Conservation (phyloP, 2,113 vertebrate species). For the zebrafish (Danio rerio) region DNA sequence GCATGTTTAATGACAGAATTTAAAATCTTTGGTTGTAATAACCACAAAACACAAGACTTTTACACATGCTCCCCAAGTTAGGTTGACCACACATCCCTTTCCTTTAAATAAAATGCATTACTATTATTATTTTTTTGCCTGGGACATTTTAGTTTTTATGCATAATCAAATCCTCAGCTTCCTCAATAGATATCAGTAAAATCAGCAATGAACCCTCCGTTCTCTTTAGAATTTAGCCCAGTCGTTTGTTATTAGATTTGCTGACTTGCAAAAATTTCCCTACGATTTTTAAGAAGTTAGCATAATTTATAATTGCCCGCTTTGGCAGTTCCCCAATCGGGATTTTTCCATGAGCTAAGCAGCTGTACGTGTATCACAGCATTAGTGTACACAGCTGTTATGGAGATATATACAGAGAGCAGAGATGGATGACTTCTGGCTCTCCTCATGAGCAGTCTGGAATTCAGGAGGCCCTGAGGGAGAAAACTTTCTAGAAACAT, state of each 20-base stretch:
- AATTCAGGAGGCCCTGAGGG: slow-evolving; percentile 37
- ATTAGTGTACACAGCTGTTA: slow-evolving; percentile 46
- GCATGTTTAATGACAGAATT: no score
- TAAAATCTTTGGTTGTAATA: no score
- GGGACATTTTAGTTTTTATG: neutral
- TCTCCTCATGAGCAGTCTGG: slow-evolving; percentile 35
- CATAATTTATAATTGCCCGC: neutral
- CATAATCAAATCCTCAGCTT: neutral
- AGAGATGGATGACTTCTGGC: slow-evolving; percentile 37
- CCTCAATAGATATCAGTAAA: neutral
- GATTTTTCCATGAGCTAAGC: slow-evolving; percentile 43
- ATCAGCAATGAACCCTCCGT: neutral
- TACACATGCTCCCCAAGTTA: no score
- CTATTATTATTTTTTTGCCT: no score
- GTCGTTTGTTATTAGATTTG: neutral
- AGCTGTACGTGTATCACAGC: slow-evolving; percentile 23
- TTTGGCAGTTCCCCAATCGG: slow-evolving; percentile 12
- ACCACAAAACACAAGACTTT: no score
- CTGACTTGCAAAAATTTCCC: slow-evolving; percentile 27
- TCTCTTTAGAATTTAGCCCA: neutral
- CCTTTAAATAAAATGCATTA: no score
- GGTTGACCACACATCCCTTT: no score
- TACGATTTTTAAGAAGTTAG: neutral
- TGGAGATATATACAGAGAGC: slow-evolving; percentile 38
- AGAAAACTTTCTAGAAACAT: slow-evolving; percentile 22